Evolutionary conservation across 2,888 invertebrate species (phyloP).

Genomic region (Sympetrum striolatum): DNA sequence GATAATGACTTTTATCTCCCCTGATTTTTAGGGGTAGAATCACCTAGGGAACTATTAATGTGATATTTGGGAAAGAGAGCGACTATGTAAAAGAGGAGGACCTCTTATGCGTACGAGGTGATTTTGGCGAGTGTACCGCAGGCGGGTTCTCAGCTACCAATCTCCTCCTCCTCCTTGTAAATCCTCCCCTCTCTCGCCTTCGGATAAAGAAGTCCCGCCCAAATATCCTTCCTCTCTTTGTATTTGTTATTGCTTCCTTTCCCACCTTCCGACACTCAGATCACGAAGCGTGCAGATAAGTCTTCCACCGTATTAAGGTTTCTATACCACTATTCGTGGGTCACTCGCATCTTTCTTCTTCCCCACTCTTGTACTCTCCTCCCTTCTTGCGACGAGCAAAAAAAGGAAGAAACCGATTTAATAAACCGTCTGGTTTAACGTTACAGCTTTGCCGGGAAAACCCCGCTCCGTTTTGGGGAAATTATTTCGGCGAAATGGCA

Average conservation of each 20-base stretch:
- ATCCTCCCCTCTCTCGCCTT: not conserved
- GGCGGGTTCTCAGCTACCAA: not conserved
- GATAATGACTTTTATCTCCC: not conserved
- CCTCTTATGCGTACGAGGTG: not conserved
- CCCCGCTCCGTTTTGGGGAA: no score
- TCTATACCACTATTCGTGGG: no score
- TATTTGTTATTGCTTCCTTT: not conserved
- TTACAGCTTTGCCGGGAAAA: no score
- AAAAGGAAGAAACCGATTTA: no score
- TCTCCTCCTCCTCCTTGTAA: not conserved
- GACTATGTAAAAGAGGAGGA: not conserved
- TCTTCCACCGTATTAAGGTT: not conserved
- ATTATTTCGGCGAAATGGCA: no score
- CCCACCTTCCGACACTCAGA: not conserved
- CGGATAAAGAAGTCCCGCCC: not conserved
- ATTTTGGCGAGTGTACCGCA: not conserved
- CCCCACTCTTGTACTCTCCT: no score
- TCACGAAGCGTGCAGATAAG: not conserved
- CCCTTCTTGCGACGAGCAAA: no score
- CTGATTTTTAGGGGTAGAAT: not conserved
- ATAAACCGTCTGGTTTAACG: no score
- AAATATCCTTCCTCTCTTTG: not conserved
- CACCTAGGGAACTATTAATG: not conserved
- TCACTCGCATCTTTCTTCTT: no score
- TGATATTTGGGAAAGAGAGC: not conserved